These are phyloP conservation scores for Agrochola circellaris DNA, from an alignment of 2,888 invertebrate species.

Conservation along the genomic window DNA sequence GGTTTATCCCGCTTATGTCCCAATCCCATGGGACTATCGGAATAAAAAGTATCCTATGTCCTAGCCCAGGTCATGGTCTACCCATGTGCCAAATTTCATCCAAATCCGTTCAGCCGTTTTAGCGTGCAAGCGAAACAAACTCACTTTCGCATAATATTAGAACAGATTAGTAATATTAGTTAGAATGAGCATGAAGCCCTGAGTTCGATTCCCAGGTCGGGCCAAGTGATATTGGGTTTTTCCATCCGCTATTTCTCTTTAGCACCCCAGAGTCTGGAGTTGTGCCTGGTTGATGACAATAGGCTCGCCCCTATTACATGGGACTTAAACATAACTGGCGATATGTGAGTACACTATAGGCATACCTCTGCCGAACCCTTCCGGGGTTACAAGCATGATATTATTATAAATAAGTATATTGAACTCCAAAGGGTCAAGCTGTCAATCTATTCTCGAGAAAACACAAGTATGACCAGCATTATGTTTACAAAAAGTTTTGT, in stretches of 20 bases:
- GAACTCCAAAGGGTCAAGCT: slow-evolving; percentile 28
- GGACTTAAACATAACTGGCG: neutral
- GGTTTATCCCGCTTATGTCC: no score
- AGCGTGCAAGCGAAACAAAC: no score
- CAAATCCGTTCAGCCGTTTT: no score
- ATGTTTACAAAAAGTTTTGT: slow-evolving; percentile 36
- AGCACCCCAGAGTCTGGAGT: neutral
- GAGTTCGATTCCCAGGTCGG: no score
- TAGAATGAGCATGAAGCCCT: neutral
- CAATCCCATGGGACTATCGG: no score
- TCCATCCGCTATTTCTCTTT: neutral
- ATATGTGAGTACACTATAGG: neutral
- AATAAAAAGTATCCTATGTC: no score
- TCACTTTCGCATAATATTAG: no score
- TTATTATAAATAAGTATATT: slow-evolving; percentile 10
- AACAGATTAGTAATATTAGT: no score
- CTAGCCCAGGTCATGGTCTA: no score
- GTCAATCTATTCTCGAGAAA: slow-evolving; percentile 25
- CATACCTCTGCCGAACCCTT: neutral
- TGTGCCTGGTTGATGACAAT: neutral
- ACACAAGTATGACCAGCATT: neutral
- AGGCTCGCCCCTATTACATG: no score
- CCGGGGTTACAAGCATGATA: neutral
- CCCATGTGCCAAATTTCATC: no score
- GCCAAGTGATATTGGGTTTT: neutral